Base-by-base conservation (phyloP, 2,113 vertebrate species). In the Aplodontia rufa region DNA sequence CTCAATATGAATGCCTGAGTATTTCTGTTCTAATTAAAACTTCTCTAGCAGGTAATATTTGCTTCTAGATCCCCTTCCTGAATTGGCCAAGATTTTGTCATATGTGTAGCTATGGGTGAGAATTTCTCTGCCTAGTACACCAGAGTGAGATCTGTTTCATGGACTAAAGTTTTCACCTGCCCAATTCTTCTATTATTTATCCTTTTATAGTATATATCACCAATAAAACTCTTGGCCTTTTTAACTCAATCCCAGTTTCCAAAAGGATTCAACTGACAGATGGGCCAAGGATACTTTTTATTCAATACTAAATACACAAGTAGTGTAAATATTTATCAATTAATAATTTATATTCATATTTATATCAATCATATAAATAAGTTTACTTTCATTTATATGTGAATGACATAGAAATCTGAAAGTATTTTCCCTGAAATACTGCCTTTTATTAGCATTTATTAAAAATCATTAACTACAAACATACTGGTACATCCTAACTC, bases 161-260 rank as follows among this genome's bases (percentile, higher is more conserved):
- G 8, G 3, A 8, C 30, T 53, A 47, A 53, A 53, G 12, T 1
- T 5, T 40, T 2, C 22, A 3, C 3, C 8, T 62, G 14, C 2
- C 22, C 1, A 26, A 32, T 64, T n/a, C 14, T 28, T 53, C 1
- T 14, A 37, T 13, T 74, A 37, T 81, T 49, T 35, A 6, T 16
- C 22, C 2, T 40, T 66, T 71, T 35, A 75, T 5, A 32, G 3
- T 45, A 49, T 71, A n/a, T 51, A 19, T 60, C 14, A 16, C 6
- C 9, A 79, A 22, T 78, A 76, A 51, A 60, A 85, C 5, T n/a
- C 16, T 42, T 42, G 55, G 3, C 8, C 12, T 40, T 47, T 16
- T 40, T 83, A 35, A 51, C 24, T 37, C 5, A n/a, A 75, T 24
- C 6, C 19, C 11, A 68, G 12, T 76, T 76, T 68, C 0, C 11